Evolutionary conservation across 2,797 vertebrate genomes (phyloP).

Genomic region (Esox lucius): DNA sequence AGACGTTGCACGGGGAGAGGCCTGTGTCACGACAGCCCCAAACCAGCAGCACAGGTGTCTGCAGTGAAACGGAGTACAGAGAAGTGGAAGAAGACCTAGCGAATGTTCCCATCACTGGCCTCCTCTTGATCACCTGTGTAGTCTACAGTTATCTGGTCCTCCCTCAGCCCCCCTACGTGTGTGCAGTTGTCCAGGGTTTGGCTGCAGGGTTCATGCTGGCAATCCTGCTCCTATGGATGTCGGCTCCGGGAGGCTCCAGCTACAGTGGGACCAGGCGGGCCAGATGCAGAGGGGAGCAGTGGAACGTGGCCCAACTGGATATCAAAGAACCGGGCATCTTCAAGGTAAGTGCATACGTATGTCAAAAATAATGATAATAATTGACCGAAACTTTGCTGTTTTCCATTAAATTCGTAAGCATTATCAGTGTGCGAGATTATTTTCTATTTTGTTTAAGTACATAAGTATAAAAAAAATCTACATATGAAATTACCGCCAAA

Average conservation of each 20-base stretch:
- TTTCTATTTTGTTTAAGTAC: too few species aligned
- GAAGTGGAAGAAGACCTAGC: conserved; percentile 61
- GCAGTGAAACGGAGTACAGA: conserved; percentile 75
- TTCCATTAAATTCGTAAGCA: too few species aligned
- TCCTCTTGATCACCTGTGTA: conserved; percentile 79
- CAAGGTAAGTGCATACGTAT: conserved; percentile 71
- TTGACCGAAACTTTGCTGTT: not conserved
- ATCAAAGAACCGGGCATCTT: conserved; percentile 92
- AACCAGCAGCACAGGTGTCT: conserved; percentile 81
- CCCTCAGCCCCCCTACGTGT: conserved; percentile 86
- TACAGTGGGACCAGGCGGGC: conserved; percentile 57
- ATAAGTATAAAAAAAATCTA: too few species aligned
- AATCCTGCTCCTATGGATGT: conserved; percentile 88
- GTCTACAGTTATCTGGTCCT: conserved; percentile 90
- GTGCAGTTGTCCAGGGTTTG: conserved; percentile 85
- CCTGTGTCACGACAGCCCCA: conserved; percentile 77
- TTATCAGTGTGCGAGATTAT: too few species aligned
- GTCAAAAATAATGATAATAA: too few species aligned
- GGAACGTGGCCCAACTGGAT: conserved; percentile 80
- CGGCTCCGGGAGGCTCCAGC: conserved; percentile 66
- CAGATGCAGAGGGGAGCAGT: conserved; percentile 61
- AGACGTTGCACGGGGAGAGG: conserved; percentile 74
- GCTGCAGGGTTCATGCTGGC: conserved; percentile 91
- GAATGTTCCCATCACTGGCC: conserved; percentile 78
- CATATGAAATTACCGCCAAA: too few species aligned